Conservation (phyloP, 2,797 vertebrate genomes). For the Rhabdomys pumilio region DNA sequence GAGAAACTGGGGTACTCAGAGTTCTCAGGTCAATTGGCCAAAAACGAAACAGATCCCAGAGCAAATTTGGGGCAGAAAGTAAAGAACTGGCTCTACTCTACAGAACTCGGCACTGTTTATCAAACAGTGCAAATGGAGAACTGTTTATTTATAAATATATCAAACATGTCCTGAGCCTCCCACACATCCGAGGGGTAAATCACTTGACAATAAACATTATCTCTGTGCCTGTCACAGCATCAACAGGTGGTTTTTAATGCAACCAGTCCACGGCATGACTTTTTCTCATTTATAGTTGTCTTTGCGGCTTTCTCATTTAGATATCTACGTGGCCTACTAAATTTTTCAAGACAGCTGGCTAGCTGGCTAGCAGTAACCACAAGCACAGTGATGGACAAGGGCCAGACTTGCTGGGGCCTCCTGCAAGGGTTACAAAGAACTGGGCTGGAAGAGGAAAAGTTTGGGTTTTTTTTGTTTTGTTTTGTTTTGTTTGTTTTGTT, state of each 20-base stretch:
- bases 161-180: conserved; percentile 45
- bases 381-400: neutral
- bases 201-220: conserved; percentile 53
- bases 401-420: neutral
- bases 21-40: neutral
- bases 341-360: conserved; percentile 34
- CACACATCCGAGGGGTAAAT: conserved; percentile 37
- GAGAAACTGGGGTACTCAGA: neutral
- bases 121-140: neutral
- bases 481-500: no score
- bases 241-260: neutral
- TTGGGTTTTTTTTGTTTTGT: neutral
- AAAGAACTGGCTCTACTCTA: neutral
- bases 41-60: neutral
- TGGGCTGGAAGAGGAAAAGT: neutral
- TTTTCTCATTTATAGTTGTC: neutral
- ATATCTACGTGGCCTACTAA: neutral
- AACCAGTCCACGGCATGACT: neutral
- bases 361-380: conserved; percentile 13
- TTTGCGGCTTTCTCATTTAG: conserved; percentile 1
- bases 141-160: conserved; percentile 21
- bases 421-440: neutral
- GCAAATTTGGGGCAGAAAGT: neutral
- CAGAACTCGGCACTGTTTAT: conserved; percentile 1
- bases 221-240: neutral